Evolutionary conservation across 2,797 vertebrate genomes (phyloP).

Genomic region (Characodon lateralis): DNA sequence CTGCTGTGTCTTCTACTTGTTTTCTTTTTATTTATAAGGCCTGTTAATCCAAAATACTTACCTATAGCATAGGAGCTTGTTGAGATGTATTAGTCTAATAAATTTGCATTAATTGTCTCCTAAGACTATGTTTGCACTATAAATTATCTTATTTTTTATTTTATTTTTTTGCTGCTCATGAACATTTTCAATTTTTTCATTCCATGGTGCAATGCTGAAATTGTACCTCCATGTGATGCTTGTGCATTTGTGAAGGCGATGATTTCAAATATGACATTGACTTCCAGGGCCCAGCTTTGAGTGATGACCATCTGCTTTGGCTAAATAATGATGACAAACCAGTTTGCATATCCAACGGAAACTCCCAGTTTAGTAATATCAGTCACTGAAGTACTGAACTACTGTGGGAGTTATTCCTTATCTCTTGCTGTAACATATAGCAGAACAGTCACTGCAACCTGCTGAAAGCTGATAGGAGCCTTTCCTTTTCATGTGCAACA

Average conservation of each 20-base stretch:
- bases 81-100: conserved; percentile 57
- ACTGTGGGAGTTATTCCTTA: conserved; percentile 54
- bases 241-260: conserved; percentile 26
- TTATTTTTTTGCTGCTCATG: conserved; percentile 41
- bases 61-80: conserved; percentile 25
- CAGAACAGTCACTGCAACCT: conserved; percentile 52
- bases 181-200: conserved; percentile 21
- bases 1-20: too few relatives aligned
- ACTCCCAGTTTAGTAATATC: conserved; percentile 23
- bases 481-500: conserved; percentile 59
- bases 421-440: conserved; percentile 43
- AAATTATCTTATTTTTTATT: conserved; percentile 52
- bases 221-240: conserved; percentile 37
- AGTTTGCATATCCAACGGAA: conserved; percentile 34
- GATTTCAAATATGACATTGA: conserved; percentile 21
- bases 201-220: conserved; percentile 56
- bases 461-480: conserved; percentile 62
- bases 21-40: too few relatives aligned
- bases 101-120: conserved; percentile 58
- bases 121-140: conserved; percentile 63
- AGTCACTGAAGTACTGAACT: conserved; percentile 24
- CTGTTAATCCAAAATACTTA: conserved; percentile 30
- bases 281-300: conserved; percentile 26
- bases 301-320: conserved; percentile 43
- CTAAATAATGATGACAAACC: conserved; percentile 48